Evolutionary conservation across 2,888 invertebrate genomes (phyloP), one percentile per base, ranked within the genome.

Genomic region (Erebia aethiops): DNA sequence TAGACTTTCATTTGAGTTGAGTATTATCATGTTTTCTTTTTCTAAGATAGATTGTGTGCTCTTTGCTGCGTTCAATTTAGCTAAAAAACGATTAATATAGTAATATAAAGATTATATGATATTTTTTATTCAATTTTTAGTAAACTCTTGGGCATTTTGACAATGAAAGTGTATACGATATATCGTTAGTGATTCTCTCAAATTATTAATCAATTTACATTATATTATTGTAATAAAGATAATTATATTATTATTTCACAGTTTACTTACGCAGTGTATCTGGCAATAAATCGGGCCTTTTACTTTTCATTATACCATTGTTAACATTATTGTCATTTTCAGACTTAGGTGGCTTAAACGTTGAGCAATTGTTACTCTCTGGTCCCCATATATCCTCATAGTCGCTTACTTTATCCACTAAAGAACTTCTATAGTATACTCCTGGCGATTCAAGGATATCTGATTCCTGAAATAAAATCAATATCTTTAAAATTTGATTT

Each of bases 301-400:
- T 94, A 75, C 92, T 92, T 75, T 94, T 94, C 90, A 93, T 90
- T 10, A 92, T 73, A 13, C 94, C 94, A 75, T 95, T 93, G 73
- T 91, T 93, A 35, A 87, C 80, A 74, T 87, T 88, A 74, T 82
- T 89, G 68, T 91, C 90, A 77, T 85, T 89, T 76, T 91, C 92
- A 68, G 81, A 76, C 80, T 88, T 89, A 79, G 89, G 79, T 77
- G 94, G 91, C 79, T 93, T 90, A 74, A 94, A 93, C 26, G 92
- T 90, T 52, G 94, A 89, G 77, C 93, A 91, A 74, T 86, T 89
- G 76, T 92, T 92, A 74, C 87, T 86, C 82, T 95, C 95, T 68
- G 95, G 95, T 75, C 96, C 95, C 98, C 98, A 98, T 79, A 98
- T 96, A 85, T 98, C 98, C 91, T 98, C 98, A 84, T 98, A 98